Evolutionary conservation across 2,113 vertebrate genomes (phyloP), one percentile per base, ranked within the genome.

Genomic region (Panthera leo): DNA sequence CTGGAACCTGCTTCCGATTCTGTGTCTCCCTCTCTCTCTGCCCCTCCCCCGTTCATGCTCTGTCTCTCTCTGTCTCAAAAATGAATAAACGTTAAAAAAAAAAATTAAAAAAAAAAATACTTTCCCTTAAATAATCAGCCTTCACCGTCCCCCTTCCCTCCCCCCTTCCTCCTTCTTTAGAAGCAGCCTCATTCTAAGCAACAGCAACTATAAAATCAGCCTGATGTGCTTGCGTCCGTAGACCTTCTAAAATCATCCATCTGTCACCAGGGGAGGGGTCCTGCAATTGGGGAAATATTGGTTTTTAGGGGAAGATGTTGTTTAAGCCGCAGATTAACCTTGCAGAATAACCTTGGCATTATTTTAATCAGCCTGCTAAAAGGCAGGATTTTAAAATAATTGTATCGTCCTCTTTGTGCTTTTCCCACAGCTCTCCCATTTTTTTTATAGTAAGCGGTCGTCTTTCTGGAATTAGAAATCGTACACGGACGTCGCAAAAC

Each of bases 401-500:
- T 89, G 63, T 16, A 5, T 85, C 36, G 12, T 73, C 63, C 45
- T 31, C 55, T 42, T 10, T 13, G 15, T 36, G 76, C n/a, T 23
- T 39, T 34, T 31, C 0, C 27, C 67, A 36, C 15, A 0, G 3
- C 19, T 23, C 61, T 34, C 51, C 12, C 16, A 0, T 25, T 84
- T 97, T 71, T 94, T 97, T 71, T 92, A 68, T 9, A 85, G 71
- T 67, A 70, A 88, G 92, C 2, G 2, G 39, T 27, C 61, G 16
- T 34, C 3, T 61, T 48, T 48, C 71, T 63, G 76, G 53, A 76
- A 95, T 95, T 31, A 13, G 82, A 94, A 70, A 78, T 71, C 39
- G 12, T 79, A 61, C 67, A 55, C 51, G 94, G 73, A n/a, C 2
- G 9, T 34, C 80, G 93, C 63, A 88, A 63, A 97, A 36, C 36